Base-by-base conservation (phyloP, 2,888 invertebrate genomes). In the Cepaea hortensis region DNA sequence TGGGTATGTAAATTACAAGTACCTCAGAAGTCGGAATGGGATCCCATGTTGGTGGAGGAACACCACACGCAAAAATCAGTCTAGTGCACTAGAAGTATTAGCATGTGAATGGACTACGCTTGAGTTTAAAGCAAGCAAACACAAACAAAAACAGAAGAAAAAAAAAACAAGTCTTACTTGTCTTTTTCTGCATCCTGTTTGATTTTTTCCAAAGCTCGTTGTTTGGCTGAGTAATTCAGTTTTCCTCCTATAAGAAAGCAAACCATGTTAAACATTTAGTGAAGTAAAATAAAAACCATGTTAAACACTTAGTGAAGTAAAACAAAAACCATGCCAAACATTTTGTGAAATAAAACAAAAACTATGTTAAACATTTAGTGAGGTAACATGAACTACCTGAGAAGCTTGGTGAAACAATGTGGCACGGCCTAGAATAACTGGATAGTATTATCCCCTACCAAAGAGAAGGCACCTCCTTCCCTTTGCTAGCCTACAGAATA, bases 191-290 rank as follows among this genome's bases (percentile, higher is more conserved):
- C 75, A 50, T 82, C 81, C n/a, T 3, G 13, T 5, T 75, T 68
- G 3, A 18, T 5, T 35, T 76, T 77, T 62, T 86, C 73, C 1
- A 87, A 13, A 50, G 62, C 76, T 48, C 87, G 72, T 9, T 7
- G 23, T 55, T 81, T 87, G 18, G 87, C 84, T 4, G 87, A 87
- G 7, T 62, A 73, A 55, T 87, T 87, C 65, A 87, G 75, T 50
- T 87, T 84, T 73, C 87, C 87, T 55, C 84, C 87, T 87, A 6
- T 11, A 55, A 55, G 20, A 15, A 11, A 9, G 11, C 9, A 23
- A 55, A 50, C 20, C 18, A 18, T 0, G 5, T 5, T 0, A 7
- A 6, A 68, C 18, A 5, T 68, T 11, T 68, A 11, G 68, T 68
- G 5, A 18, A 11, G 6, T 68, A 6, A 5, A 7, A 5, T 3